Conservation (phyloP, 2,888 invertebrate species). For the Tryphoninae sp. region DNA sequence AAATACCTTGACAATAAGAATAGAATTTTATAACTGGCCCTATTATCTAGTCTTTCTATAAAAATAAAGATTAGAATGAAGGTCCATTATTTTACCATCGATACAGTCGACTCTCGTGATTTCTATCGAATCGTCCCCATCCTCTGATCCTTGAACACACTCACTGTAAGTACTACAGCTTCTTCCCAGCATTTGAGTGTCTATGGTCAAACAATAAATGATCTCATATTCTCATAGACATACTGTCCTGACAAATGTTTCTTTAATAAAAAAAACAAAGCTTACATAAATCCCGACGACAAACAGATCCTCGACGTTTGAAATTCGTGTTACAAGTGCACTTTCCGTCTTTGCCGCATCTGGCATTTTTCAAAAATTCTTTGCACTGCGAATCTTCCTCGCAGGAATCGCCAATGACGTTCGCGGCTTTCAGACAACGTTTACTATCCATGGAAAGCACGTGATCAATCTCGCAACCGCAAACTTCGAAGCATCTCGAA, state of each 20-base stretch:
- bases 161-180: conserved; percentile 70
- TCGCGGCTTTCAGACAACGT: conserved; percentile 76
- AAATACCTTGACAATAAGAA: conserved; percentile 68
- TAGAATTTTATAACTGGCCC: background rate
- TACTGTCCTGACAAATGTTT: background rate
- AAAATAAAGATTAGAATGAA: conserved; percentile 3
- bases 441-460: conserved; percentile 73
- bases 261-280: conserved; percentile 27
- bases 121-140: conserved; percentile 69
- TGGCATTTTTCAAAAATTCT: conserved; percentile 71
- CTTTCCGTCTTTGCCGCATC: conserved; percentile 68
- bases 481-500: conserved; percentile 76
- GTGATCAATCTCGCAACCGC: conserved; percentile 77
- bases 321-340: conserved; percentile 73
- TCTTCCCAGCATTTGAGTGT: conserved; percentile 63
- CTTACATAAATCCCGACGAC: conserved; percentile 72
- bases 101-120: conserved; percentile 75
- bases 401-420: conserved; percentile 75
- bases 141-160: conserved; percentile 71
- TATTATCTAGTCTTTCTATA: background rate
- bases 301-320: conserved; percentile 72
- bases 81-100: conserved; percentile 66
- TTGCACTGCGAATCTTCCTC: conserved; percentile 76
- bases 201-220: conserved; percentile 28
- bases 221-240: background rate